A percentile compares a stretch with the other conserved stretches of the same genome.
These are phyloP conservation scores for Trachymyrmex septentrionalis DNA, from an alignment of 1,140 invertebrate genomes.

Conservation along the genomic window DNA sequence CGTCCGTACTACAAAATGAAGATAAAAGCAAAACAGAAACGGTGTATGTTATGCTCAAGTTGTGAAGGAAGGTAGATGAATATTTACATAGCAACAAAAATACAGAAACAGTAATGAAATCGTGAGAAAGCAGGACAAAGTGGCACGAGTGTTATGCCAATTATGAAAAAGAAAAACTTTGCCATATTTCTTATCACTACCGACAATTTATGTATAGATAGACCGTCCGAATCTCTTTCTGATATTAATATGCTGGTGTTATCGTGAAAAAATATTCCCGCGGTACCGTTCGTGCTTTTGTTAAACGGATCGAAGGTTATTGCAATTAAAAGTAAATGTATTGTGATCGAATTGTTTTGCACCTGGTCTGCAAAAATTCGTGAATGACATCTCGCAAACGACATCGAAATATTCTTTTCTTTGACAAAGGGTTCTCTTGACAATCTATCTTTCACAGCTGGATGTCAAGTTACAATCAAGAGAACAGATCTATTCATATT, in stretches of 20 bases:
- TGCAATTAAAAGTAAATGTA: not conserved
- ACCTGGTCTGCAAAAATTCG: not conserved
- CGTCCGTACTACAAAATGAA: constrained; percentile 47
- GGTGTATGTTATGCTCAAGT: constrained; percentile 26
- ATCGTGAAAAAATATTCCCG: not conserved
- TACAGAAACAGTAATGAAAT: constrained; percentile 37
- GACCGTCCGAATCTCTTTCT: not conserved
- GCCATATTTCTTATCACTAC: not conserved
- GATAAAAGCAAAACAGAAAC: constrained; percentile 35
- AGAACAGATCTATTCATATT: not conserved
- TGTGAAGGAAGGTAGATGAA: constrained; percentile 13
- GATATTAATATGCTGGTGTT: constrained; percentile 17
- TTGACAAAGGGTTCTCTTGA: not conserved
- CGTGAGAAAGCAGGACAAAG: constrained; percentile 1
- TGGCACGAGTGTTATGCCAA: not conserved
- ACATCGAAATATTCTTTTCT: constrained; percentile 32
- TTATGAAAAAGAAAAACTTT: constrained; percentile 22
- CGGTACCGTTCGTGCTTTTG: constrained; percentile 22
- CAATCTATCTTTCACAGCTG: not conserved
- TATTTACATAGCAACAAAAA: constrained; percentile 37
- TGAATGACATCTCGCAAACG: constrained; percentile 46
- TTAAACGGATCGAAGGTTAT: constrained; percentile 19
- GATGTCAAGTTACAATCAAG: no score
- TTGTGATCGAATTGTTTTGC: not conserved
- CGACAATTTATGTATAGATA: not conserved